phyloP scores from a whole-genome alignment of 2,888 invertebrate genomes.

The Argyresthia albistria region DNA sequence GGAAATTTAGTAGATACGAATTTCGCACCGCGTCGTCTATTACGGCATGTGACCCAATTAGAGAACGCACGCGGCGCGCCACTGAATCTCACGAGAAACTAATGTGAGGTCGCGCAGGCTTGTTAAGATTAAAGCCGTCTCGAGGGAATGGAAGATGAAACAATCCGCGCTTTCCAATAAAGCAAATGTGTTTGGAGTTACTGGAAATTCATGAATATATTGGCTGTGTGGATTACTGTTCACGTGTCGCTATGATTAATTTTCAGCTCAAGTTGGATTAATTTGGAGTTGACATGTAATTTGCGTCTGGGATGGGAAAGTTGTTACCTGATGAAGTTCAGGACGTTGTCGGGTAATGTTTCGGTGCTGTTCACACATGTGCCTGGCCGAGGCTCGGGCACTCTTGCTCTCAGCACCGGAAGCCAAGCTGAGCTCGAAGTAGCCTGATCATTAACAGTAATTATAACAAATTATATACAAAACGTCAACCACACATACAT shows the following conservation, averaged over 20 bases:
- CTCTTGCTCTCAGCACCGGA: constrained; percentile 74
- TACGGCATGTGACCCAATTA: constrained; percentile 60
- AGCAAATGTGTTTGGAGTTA: neutral
- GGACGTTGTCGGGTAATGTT: constrained; percentile 74
- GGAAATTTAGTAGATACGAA: constrained; percentile 15
- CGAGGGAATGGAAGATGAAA: constrained; percentile 34
- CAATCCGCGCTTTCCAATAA: constrained; percentile 29
- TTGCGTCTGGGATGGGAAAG: neutral
- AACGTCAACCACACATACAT: too few species aligned
- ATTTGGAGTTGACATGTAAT: neutral
- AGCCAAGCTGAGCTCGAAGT: constrained; percentile 78
- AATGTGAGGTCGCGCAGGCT: constrained; percentile 41
- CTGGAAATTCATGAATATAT: constrained; percentile 1
- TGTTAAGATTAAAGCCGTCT: constrained; percentile 38
- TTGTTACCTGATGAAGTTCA: constrained; percentile 77
- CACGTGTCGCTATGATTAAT: neutral
- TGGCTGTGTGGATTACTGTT: constrained; percentile 5
- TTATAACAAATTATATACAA: too few species aligned
- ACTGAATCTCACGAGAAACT: constrained; percentile 28
- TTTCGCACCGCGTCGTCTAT: constrained; percentile 48
- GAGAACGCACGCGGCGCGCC: constrained; percentile 29
- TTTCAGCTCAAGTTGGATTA: neutral
- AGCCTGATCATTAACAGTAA: constrained; percentile 38
- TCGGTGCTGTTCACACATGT: constrained; percentile 78
- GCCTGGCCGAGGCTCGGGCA: constrained; percentile 77